Evolutionary conservation across 2,888 invertebrate genomes (phyloP), one percentile per base, ranked within the genome.

Genomic region (Acanthoscelides obtectus): DNA sequence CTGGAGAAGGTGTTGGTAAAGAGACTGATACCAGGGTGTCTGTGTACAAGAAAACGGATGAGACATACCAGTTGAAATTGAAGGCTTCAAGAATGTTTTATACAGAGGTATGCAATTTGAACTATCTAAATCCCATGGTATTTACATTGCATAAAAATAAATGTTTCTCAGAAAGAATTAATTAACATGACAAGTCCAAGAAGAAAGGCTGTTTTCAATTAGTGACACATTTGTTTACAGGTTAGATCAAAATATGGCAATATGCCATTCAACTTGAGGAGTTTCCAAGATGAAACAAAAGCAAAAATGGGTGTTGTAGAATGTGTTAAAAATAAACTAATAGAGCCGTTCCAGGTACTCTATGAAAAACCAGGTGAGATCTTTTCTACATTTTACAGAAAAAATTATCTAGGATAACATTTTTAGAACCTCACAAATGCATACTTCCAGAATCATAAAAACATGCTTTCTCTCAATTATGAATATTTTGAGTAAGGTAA

Each of bases 1-100:
- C 96, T 98, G 97, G 79, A 4, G 77, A 77, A 64, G 81, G 82
- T 64, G 81, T 94, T 90, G 96, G 96, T 19, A 92, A 94, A 80
- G 97, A 99, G 86, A 91, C 94, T 86, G 97, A 98, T 80, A 94
- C 97, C 25, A 91, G 98, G 84, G 97, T 98, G 77, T 97, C 99
- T 67, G 95, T 99, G 83, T 99, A 95, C 87, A 99, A 99, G 88
- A 98, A 98, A 89, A 98, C 98, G 75, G 98, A 99, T 80, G 96
- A 97, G 85, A 90, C 95, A 72, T 99, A 99, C 87, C 97, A 96
- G 87, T 88, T 99, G 76, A 99, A 99, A 88, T 88, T 99, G 86
- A 99, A 98, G 87, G 94, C 98, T 66, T 97, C 99, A 19, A 92
- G 99, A 86, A 94, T 91, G 88, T 94, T 96, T 83, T 94, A 94